phyloP scores from a whole-genome alignment of 2,888 invertebrate genomes.

The Harmothoe impar region DNA sequence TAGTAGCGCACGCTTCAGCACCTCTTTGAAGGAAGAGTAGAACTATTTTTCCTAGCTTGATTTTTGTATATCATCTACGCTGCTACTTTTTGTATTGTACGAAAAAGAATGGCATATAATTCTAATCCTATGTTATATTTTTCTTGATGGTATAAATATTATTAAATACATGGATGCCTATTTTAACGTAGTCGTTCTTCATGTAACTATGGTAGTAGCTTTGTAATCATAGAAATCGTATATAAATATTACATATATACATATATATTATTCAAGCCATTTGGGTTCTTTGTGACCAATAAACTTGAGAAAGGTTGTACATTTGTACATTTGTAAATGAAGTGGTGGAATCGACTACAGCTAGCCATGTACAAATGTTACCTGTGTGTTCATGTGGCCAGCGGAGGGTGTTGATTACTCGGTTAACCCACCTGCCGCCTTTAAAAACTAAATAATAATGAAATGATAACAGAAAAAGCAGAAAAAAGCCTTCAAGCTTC shows the following conservation, averaged over 20 bases:
- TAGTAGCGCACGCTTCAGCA: slow-evolving; percentile 30
- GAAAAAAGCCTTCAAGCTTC: slow-evolving; percentile 26
- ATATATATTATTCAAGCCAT: slow-evolving; percentile 59
- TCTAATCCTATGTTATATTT: slow-evolving; percentile 62
- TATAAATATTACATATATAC: slow-evolving; percentile 46
- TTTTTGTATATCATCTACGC: slow-evolving; percentile 63
- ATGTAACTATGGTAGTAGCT: slow-evolving; percentile 57
- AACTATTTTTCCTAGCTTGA: slow-evolving; percentile 64
- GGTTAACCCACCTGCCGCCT: slow-evolving; percentile 33
- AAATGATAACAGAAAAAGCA: background rate
- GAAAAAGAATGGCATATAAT: slow-evolving; percentile 48
- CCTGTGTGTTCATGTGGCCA: slow-evolving; percentile 56
- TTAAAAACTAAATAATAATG: background rate
- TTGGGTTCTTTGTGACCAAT: slow-evolving; percentile 50
- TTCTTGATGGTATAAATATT: slow-evolving; percentile 64
- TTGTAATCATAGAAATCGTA: slow-evolving; percentile 59
- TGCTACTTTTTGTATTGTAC: slow-evolving; percentile 63
- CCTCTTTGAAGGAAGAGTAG: slow-evolving; percentile 55
- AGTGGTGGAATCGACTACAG: slow-evolving; percentile 39
- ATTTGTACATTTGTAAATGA: slow-evolving; percentile 65
- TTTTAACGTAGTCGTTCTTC: slow-evolving; percentile 57
- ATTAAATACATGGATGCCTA: slow-evolving; percentile 40
- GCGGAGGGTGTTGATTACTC: background rate
- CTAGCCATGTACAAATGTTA: slow-evolving; percentile 56
- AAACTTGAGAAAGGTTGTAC: slow-evolving; percentile 61